Evolutionary conservation across 2,113 vertebrate species (phyloP), one percentile per base, ranked within the genome.

Genomic region (Eidolon helvum): DNA sequence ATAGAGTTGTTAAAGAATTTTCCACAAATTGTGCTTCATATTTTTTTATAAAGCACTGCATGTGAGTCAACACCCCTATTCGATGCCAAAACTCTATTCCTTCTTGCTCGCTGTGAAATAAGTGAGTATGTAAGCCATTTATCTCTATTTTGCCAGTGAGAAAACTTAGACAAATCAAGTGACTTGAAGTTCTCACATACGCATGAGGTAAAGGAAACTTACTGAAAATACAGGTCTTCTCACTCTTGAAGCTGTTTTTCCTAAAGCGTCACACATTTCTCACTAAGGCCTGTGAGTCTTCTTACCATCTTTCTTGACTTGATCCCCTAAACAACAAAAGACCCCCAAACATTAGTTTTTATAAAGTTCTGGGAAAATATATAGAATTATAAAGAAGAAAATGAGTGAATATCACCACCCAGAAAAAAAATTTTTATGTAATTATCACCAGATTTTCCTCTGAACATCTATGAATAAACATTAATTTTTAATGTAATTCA

Each of bases 401-500:
- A 63, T 71, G 57, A 87, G n/a, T 65, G 14, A 87, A 26, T 92
- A 53, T 48, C 4, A 82, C 2, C 38, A 35, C 33, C 16, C 89
- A 89, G 43, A 55, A 79, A 72, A 53, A 59, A 50, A 33, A 66
- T 74, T 85, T 65, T 59, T 26, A 59, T 45, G 26, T 40, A 90
- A 68, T 68, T 78, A 57, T 68, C 10, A 45, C 24, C 33, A 72
- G 4, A 61, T 89, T 80, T 90, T 86, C 38, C 11, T 85, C 90
- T 72, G 15, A 43, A 28, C 43, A 40, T 85, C 45, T 66, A 26
- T 79, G 40, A 59, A 43, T 92, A 61, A 4, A 19, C 9, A 74
- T 90, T 74, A 10, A 90, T 85, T 90, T 80, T 78, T 88, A 84
- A 78, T 10, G 33, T 55, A 84, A 92, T 89, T 71, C 35, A n/a